Conservation (phyloP, 2,888 invertebrate species). For the Morinoia aosen region DNA sequence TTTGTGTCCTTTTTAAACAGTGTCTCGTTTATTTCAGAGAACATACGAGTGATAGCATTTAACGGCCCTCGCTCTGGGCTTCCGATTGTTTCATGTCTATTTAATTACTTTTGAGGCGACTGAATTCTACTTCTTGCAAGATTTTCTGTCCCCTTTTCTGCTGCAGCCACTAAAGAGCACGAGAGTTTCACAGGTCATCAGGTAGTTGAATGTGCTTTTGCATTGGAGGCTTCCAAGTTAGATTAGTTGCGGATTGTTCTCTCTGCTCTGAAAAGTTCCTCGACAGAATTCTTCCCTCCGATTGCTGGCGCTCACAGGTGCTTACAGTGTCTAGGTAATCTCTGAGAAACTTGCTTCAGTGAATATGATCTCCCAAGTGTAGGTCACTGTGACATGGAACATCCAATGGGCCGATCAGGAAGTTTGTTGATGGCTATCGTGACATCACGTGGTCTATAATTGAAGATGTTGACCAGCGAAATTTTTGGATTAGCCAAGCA, state of each 20-base stretch:
- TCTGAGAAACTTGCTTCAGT: not conserved
- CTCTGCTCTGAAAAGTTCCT: not conserved
- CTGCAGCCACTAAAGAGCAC: not conserved
- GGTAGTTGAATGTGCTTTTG: conserved; percentile 45
- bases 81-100: too few species aligned
- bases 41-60: not conserved
- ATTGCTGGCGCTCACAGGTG: not conserved
- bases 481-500: not conserved
- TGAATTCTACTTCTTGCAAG: not conserved
- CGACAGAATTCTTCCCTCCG: not conserved
- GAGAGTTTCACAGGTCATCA: conserved; percentile 34
- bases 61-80: not conserved
- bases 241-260: conserved; percentile 45
- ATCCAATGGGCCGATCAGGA: not conserved
- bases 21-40: not conserved
- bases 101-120: not conserved
- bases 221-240: conserved; percentile 38
- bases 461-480: not conserved
- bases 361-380: not conserved
- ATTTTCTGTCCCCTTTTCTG: not conserved
- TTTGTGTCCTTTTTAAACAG: not conserved
- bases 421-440: not conserved
- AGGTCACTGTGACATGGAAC: not conserved
- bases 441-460: not conserved
- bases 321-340: not conserved